These are phyloP conservation scores for Illadopsis cleaveri DNA, from an alignment of 2,113 vertebrate species.

Conservation along the genomic window DNA sequence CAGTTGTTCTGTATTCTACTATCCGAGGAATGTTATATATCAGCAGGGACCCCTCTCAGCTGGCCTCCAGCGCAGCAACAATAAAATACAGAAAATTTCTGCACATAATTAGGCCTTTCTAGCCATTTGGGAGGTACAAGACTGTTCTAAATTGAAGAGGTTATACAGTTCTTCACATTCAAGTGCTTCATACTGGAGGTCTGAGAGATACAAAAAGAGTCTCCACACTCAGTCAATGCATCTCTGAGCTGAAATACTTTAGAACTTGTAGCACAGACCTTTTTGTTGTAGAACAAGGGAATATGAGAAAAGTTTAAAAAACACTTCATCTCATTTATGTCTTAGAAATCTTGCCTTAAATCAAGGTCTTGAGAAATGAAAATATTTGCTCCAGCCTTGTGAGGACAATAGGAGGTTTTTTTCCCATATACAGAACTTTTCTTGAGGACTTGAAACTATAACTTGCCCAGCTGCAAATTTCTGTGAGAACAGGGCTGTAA, in stretches of 20 bases:
- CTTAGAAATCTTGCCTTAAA: not conserved
- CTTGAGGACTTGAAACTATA: not conserved
- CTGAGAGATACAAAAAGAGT: not conserved
- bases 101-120: not conserved
- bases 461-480: not conserved
- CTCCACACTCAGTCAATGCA: not conserved
- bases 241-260: not conserved
- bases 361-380: not conserved
- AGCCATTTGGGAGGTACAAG: not conserved
- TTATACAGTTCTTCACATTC: not conserved
- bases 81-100: not conserved
- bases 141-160: not conserved
- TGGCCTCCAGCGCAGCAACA: not conserved
- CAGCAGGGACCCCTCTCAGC: not conserved
- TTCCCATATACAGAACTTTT: not conserved
- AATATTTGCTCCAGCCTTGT: not conserved
- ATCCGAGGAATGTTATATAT: rapidly evolving
- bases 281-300: not conserved
- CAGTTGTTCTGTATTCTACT: not conserved
- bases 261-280: not conserved
- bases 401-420: not conserved
- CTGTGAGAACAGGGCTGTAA: not conserved
- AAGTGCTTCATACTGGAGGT: not conserved
- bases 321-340: not conserved
- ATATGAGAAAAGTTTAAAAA: not conserved